These are phyloP conservation scores for Heliconius nattereri DNA, from an alignment of 1,140 invertebrate species.

Conservation along the genomic window DNA sequence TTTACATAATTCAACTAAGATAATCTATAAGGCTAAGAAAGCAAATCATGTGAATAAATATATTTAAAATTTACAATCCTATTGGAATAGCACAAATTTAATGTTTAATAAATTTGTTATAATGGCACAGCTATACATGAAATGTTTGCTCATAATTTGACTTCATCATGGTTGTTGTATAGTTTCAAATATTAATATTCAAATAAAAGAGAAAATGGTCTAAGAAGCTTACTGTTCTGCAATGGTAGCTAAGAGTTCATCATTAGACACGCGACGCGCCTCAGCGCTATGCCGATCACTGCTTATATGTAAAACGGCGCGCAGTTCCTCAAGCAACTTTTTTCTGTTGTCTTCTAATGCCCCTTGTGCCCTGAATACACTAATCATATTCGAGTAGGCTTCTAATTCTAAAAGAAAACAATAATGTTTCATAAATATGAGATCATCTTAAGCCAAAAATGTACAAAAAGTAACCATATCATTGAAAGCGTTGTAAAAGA, in stretches of 20 bases:
- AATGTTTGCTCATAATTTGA: constrained; percentile 42
- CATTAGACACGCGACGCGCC: constrained; percentile 93
- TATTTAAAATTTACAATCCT: constrained; percentile 3
- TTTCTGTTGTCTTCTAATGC: constrained; percentile 91
- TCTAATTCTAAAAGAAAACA: constrained; percentile 88
- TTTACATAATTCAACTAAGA: constrained; percentile 2
- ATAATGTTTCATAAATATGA: constrained; percentile 38
- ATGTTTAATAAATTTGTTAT: not conserved
- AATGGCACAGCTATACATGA: constrained; percentile 3
- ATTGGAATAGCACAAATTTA: constrained; percentile 5
- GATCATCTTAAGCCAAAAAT: constrained; percentile 14
- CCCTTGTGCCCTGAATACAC: constrained; percentile 95
- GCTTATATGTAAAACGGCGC: constrained; percentile 91
- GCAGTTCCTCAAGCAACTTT: constrained; percentile 91
- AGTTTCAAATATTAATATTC: constrained; percentile 21
- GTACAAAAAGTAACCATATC: constrained; percentile 46
- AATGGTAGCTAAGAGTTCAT: constrained; percentile 93
- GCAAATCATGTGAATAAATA: constrained; percentile 1
- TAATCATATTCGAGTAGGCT: constrained; percentile 93
- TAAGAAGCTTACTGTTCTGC: constrained; percentile 88
- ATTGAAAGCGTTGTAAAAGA: constrained; percentile 51
- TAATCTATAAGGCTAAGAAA: constrained; percentile 19
- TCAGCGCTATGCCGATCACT: constrained; percentile 95
- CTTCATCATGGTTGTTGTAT: constrained; percentile 64
- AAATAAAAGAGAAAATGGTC: constrained; percentile 11